Evolutionary conservation across 2,113 vertebrate species (phyloP).

Genomic region (Zosterops pallidus): DNA sequence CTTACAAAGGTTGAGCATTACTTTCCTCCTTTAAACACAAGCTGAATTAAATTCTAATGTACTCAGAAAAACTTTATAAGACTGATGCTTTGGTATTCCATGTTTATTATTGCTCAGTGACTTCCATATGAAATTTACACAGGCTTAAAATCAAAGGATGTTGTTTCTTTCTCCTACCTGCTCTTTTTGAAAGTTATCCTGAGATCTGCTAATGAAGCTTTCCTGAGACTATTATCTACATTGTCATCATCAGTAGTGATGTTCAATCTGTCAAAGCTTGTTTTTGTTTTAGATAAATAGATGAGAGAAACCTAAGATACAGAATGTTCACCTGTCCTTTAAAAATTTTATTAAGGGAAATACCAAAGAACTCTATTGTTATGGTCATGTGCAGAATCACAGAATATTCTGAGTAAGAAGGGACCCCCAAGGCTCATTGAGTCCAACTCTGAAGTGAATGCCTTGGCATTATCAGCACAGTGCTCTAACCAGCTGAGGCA

Average conservation of each 20-base stretch:
- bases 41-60: not conserved
- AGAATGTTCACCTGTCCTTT: not conserved
- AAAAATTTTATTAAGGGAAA: not conserved
- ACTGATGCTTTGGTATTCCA: not conserved
- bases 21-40: not conserved
- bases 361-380: not conserved
- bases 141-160: not conserved
- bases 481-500: not conserved
- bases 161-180: not conserved
- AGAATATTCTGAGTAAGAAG: not conserved
- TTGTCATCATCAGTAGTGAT: not conserved
- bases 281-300: not conserved
- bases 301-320: not conserved
- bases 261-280: not conserved
- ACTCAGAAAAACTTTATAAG: not conserved
- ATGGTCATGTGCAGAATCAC: not conserved
- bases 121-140: not conserved
- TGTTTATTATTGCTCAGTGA: not conserved
- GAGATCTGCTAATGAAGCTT: not conserved
- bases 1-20: not conserved
- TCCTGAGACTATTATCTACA: not conserved
- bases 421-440: not conserved
- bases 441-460: not conserved
- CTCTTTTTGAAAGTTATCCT: not conserved
- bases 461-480: not conserved